Base-by-base conservation (phyloP, 2,113 vertebrate genomes). In the Hyla sarda region DNA sequence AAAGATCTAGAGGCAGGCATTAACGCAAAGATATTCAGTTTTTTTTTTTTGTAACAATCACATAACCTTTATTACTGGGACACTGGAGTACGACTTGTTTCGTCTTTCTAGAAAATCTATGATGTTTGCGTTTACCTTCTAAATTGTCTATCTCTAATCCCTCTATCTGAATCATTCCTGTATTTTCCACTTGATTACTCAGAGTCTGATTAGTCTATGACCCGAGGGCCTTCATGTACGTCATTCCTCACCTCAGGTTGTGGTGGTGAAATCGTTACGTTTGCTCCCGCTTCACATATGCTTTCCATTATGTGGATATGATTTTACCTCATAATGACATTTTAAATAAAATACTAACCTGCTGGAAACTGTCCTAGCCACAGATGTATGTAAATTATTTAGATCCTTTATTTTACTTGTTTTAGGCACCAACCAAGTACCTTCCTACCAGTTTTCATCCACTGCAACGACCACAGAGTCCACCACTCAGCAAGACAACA, bases 381-480 rank as follows among this genome's bases (percentile, higher is more conserved):
- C 11, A 54, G 7, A 23, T 52, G 19, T 54, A 74, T 52, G 9
- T 76, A 7, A 79, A 37, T 56, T 10, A 74, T 11, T 34, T 41
- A 72, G 10, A 21, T 74, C 45, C n/a, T 11, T 0, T 50, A 9
- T 84, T 62, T 32, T 84, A n/a, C 93, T 5, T 92, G 90, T 91
- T 90, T 90, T 92, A 90, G 94, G 92, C 90, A 82, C 91, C 87
- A 91, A 92, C 71, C 94, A 93, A 92, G 82, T 89, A 89, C 92
- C 94, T 83, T 93, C 94, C 83, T 94, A 91, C 93, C 94, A 94
- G 89, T 94, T 93, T 90, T 91, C 92, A 90, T 92, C 92, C 90
- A 90, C 93, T 90, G 92, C 94, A 91, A 92, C 91, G 87, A 88
- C 93, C 16, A 90, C 92, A 87, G 93, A 95, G 89, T 91, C 94